Evolutionary conservation across 2,113 vertebrate species (phyloP), one percentile per base, ranked within the genome.

Genomic region (Willisornis vidua): DNA sequence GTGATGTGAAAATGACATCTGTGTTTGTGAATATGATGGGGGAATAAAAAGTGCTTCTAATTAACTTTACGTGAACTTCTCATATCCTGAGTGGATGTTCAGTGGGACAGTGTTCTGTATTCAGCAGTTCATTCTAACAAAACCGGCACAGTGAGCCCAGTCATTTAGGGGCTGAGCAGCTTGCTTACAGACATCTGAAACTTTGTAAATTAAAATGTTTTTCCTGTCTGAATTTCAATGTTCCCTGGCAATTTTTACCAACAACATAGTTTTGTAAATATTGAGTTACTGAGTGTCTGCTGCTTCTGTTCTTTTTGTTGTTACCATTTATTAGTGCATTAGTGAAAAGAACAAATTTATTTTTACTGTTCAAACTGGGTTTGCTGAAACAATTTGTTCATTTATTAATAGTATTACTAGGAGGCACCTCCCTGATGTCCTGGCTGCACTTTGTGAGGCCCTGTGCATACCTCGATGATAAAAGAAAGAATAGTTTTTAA

Each of bases 131-230:
- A 6, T 65, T 73, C 37, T 45, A 43, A 72, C 25, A 63, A 61
- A 89, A 29, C 9, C 33, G 35, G 14, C 0, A 0, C 4, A 22
- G 8, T 23, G 13, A 48, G 8, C 12, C 39, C 39, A 43, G 6
- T 74, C 24, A 17, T 20, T 51, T 51, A 41, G 35, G 13, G 22
- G 28, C 80, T 90, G 39, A 81, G 66, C 55, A 75, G 12, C 61
- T 89, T 66, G 14, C 39, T 58, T 75, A 72, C 10, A 68, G 18
- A 39, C 9, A 55, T 5, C 17, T 59, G 48, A 67, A 89, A 71
- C 23, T 13, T 92, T 13, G 26, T 14, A 28, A 61, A 61, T 59
- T 5, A 61, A 79, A 82, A 29, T 7, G 8, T n/a, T 45, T 66
- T 68, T 37, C 49, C 29, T 19, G 17, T 68, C 51, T 73, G 13